Evolutionary conservation across 2,888 invertebrate genomes (phyloP), one percentile per base, ranked within the genome.

Genomic region (Buathra laborator): DNA sequence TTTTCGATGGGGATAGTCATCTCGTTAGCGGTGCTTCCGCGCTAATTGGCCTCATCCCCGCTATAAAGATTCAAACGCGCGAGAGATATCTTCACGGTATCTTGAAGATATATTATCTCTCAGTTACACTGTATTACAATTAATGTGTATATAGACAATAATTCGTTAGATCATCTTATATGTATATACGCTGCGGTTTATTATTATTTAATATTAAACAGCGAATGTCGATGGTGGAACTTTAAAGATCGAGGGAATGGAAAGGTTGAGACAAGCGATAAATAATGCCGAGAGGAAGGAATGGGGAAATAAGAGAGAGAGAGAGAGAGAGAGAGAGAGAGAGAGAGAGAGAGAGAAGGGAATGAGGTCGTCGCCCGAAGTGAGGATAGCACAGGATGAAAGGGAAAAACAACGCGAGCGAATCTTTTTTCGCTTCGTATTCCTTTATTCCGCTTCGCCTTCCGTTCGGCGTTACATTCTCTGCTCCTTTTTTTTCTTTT

Each of bases 291-390:
- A 59, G 53, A 56, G n/a, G 37, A 43, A 72, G 19, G 43, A 10
- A n/a, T 24, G 44, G 43, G 0, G 24, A 19, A 14, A 44, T 44
- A 71, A 51, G 66, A 62, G 68, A 81, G 68, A 71, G 67, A 68
- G n/a, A n/a, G n/a, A n/a, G n/a, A n/a, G n/a, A n/a, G n/a, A n/a
- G n/a, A n/a, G n/a, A n/a, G n/a, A n/a, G n/a, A n/a, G n/a, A n/a
- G n/a, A n/a, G n/a, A n/a, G n/a, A n/a, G 44, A 59, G 82, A 64
- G 67, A 62, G 48, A 64, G 79, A 78, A 72, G 72, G 67, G 66
- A 75, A 74, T 77, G 70, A 84, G 83, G 85, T 86, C 83, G 79
- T 84, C 78, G 86, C 19, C 81, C 81, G 81, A 59, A 74, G 59
- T 59, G 81, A 81, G 74, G 44, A 59, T 75, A 44, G 68, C 68